phyloP scores from a whole-genome alignment of 2,888 invertebrate genomes.

The Lithophane ornitopus region DNA sequence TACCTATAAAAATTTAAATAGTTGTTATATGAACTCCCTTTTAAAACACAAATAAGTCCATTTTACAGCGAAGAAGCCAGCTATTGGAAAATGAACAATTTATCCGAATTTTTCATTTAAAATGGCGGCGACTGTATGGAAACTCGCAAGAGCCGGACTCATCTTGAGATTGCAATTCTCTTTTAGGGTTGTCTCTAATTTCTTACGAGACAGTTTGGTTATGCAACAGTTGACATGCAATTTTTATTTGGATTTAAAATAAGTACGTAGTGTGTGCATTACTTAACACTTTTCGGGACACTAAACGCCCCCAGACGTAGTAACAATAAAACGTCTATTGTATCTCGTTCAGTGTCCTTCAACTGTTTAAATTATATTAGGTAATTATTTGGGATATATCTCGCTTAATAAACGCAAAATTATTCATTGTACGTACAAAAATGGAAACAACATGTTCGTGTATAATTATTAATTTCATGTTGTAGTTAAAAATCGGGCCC shows the following conservation, averaged over 20 bases:
- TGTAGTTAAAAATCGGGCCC: no score
- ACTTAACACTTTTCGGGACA: no score
- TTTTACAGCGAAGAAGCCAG: slow-evolving; percentile 28
- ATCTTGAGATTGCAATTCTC: slow-evolving; percentile 81
- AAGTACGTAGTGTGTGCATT: no score
- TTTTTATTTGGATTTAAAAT: neutral
- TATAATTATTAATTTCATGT: no score
- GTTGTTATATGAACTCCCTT: neutral
- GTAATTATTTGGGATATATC: neutral
- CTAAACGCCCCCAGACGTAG: no score
- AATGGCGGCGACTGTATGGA: slow-evolving; percentile 73
- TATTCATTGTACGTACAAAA: neutral
- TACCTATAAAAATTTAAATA: neutral
- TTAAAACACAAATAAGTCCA: neutral
- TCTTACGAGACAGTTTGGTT: neutral
- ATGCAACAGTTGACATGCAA: rapidly evolving
- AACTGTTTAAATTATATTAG: no score
- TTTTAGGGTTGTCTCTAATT: slow-evolving; percentile 70
- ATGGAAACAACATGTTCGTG: neutral
- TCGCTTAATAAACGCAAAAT: neutral
- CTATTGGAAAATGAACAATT: slow-evolving; percentile 74
- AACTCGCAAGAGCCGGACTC: slow-evolving; percentile 76
- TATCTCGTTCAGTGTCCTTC: no score
- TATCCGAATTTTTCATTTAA: slow-evolving; percentile 74
- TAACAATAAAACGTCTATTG: no score